Evolutionary conservation across 2,797 vertebrate genomes (phyloP).

Genomic region (Sciurus vulgaris): DNA sequence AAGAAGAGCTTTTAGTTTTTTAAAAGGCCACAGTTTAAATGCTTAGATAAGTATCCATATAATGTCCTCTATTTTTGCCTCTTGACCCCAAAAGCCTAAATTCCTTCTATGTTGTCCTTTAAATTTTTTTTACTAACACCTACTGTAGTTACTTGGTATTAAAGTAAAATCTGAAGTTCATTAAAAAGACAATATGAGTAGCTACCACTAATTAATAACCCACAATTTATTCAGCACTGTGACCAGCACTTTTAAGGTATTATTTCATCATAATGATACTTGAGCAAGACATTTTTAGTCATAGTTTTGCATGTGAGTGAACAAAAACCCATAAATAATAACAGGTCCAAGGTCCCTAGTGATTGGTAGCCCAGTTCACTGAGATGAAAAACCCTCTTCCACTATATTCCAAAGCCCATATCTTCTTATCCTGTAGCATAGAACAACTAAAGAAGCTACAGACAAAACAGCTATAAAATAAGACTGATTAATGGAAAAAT

Average conservation of each 20-base stretch:
- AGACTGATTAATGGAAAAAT: neutral
- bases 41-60: neutral
- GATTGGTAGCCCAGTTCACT: neutral
- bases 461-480: neutral
- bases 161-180: neutral
- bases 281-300: slow-evolving; percentile 27
- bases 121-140: neutral
- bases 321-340: neutral
- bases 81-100: neutral
- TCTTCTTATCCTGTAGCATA: neutral
- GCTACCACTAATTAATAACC: neutral
- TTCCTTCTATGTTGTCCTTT: neutral
- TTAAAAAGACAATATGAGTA: neutral
- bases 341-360: neutral
- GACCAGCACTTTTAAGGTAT: neutral
- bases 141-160: neutral
- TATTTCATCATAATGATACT: slow-evolving; percentile 1
- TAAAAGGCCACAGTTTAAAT: slow-evolving; percentile 23
- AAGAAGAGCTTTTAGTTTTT: neutral
- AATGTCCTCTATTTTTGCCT: neutral
- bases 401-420: neutral
- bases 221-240: neutral
- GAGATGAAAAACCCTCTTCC: neutral
- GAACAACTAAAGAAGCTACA: neutral
- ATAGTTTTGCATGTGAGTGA: neutral